Evolutionary conservation across 2,888 invertebrate genomes (phyloP), one percentile per base, ranked within the genome.

Genomic region (Aleiodes testaceus): DNA sequence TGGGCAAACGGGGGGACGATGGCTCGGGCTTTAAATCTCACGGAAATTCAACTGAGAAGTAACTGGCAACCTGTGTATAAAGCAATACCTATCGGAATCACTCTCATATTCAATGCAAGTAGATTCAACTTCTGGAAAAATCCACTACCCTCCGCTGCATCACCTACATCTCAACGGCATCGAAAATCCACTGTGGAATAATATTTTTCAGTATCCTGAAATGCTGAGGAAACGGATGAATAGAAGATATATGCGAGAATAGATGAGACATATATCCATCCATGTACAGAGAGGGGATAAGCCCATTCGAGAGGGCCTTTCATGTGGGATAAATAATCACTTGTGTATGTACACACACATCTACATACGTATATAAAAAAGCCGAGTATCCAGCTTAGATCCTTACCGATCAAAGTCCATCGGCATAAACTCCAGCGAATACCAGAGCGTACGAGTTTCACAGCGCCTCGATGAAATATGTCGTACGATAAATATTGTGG

Each of bases 21-120:
- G 36, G 18, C 44, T 64, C 50, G 66, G 76, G 76, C 77, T 79
- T 82, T 79, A 81, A 83, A 83, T 83, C 79, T 79, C 78, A 77
- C 72, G 65, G 36, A 59, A 26, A 53, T 53, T 26, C 26, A 14
- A 53, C 53, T 7, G 53, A 53, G 20, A 59, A 81, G 75, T 79
- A 80, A 80, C 76, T 77, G 77, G 77, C 81, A 80, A 78, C 80
- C 79, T 80, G 81, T 80, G 79, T 76, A 14, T 26, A 36, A 36
- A 6, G 7, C 52, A 20, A 52, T 52, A 52, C 18, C 52, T 20
- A 12, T 20, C 22, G 1, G 9, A 18, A 18, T 52, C 52, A 20
- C 20, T 52, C 36, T 36, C 11, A 36, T 36, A 36, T 36, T 36
- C 36, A 36, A 36, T 36, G 36, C 36, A 7, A 36, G 36, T 36